These are phyloP conservation scores for Cyprinodon diabolis DNA, from an alignment of 2,797 vertebrate species.

Conservation along the genomic window DNA sequence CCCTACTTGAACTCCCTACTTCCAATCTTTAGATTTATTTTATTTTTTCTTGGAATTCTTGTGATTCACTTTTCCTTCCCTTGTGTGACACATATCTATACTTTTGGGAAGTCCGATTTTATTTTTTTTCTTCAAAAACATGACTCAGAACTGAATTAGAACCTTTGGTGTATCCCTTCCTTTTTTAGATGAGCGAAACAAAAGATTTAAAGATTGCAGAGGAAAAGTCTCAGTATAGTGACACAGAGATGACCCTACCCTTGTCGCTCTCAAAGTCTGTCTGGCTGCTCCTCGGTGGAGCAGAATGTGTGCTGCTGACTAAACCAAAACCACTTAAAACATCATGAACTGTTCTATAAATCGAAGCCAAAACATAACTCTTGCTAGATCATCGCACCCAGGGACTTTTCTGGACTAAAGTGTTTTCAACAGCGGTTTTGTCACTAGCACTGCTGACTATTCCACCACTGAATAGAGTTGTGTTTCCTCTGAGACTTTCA, in stretches of 20 bases:
- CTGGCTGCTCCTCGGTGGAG: constrained; percentile 26
- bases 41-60: constrained; percentile 20
- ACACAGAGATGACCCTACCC: constrained; percentile 44
- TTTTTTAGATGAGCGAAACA: constrained; percentile 42
- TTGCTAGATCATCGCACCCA: constrained; percentile 39
- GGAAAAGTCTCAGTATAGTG: constrained; percentile 18
- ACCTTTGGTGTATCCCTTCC: constrained; percentile 44
- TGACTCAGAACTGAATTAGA: constrained; percentile 35
- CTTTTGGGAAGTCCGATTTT: constrained; percentile 64
- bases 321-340: constrained; percentile 51
- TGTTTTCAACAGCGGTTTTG: constrained; percentile 44
- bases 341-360: constrained; percentile 35
- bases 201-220: constrained; percentile 25
- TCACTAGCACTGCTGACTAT: constrained; percentile 26
- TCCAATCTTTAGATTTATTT: constrained; percentile 15
- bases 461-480: constrained; percentile 34
- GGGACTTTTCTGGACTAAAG: constrained; percentile 65
- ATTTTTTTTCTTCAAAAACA: constrained; percentile 30
- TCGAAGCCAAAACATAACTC: constrained; percentile 45
- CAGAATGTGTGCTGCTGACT: constrained; percentile 50
- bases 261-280: constrained; percentile 35
- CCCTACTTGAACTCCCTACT: constrained; percentile 21
- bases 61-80: constrained; percentile 45
- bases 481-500: constrained; percentile 41
- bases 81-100: constrained; percentile 43